Percentiles rank a stretch among this genome's conserved stretches.
phyloP scores from a whole-genome alignment of 2,113 vertebrate species.

The Apaloderma vittatum region DNA sequence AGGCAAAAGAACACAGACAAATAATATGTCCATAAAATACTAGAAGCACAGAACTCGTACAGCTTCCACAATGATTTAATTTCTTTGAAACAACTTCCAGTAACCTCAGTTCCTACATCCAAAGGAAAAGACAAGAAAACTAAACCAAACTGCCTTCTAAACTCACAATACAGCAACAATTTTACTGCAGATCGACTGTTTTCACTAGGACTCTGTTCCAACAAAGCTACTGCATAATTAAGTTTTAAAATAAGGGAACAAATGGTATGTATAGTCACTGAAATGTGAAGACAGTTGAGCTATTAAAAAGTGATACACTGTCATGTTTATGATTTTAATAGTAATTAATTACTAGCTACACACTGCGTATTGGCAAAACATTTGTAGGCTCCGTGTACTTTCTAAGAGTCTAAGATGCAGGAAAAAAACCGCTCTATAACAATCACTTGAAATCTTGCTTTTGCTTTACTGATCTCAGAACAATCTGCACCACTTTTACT shows the following conservation, averaged over 20 bases:
- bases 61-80: neutral
- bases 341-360: neutral
- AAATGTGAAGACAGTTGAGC: neutral
- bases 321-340: neutral
- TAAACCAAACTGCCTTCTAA: neutral
- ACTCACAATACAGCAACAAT: neutral
- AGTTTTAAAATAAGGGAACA: neutral
- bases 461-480: neutral
- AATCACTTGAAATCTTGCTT: neutral
- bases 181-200: neutral
- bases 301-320: neutral
- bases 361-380: neutral
- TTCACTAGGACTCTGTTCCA: neutral
- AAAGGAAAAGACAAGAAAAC: neutral
- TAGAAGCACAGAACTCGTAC: neutral
- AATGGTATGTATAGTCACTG: neutral
- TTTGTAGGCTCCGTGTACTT: neutral
- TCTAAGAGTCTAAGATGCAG: neutral
- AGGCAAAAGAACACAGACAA: neutral
- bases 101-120: neutral
- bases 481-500: neutral
- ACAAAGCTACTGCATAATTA: neutral
- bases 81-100: neutral
- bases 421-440: neutral
- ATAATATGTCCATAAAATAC: neutral